phyloP scores from a whole-genome alignment of 2,113 vertebrate species.

The Rhinoderma darwinii region DNA sequence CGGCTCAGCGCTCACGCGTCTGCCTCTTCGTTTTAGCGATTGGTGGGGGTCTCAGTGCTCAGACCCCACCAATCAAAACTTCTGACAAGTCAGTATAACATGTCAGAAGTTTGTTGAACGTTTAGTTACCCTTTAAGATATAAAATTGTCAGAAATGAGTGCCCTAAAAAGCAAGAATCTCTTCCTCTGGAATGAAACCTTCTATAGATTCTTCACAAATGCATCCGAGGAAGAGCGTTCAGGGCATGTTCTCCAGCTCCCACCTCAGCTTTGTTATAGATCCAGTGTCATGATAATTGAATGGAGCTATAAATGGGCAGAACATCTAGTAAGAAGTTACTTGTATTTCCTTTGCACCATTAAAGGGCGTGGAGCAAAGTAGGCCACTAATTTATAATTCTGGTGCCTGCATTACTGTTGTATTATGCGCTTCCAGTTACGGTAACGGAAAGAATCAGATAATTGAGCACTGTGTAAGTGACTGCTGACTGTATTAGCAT shows the following conservation, averaged over 20 bases:
- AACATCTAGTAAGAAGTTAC: neutral
- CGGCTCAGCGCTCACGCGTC: too few relatives aligned
- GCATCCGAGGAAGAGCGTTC: neutral
- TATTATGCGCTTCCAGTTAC: slow-evolving; percentile 50
- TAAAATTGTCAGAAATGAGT: neutral
- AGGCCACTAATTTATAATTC: slow-evolving; percentile 52
- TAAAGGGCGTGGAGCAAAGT: slow-evolving; percentile 53
- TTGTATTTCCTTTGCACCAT: slow-evolving; percentile 44
- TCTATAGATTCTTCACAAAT: neutral
- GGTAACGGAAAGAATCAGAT: slow-evolving; percentile 54
- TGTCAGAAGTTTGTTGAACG: too few relatives aligned
- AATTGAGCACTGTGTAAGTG: slow-evolving; percentile 52
- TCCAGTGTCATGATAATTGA: slow-evolving; percentile 6
- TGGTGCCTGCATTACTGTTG: slow-evolving; percentile 16
- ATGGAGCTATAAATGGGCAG: neutral
- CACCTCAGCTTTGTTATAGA: neutral
- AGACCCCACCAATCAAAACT: too few relatives aligned
- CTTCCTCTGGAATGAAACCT: neutral
- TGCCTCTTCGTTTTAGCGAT: too few relatives aligned
- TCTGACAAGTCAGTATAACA: too few relatives aligned
- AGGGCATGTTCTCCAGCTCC: neutral
- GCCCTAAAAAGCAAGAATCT: neutral
- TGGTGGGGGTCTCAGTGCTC: too few relatives aligned
- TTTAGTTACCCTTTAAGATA: neutral
- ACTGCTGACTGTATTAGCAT: slow-evolving; percentile 55